Percentiles rank a stretch among this genome's conserved stretches.
These are phyloP conservation scores for Sandelia bainsii DNA, from an alignment of 2,797 vertebrate species.

Conservation along the genomic window DNA sequence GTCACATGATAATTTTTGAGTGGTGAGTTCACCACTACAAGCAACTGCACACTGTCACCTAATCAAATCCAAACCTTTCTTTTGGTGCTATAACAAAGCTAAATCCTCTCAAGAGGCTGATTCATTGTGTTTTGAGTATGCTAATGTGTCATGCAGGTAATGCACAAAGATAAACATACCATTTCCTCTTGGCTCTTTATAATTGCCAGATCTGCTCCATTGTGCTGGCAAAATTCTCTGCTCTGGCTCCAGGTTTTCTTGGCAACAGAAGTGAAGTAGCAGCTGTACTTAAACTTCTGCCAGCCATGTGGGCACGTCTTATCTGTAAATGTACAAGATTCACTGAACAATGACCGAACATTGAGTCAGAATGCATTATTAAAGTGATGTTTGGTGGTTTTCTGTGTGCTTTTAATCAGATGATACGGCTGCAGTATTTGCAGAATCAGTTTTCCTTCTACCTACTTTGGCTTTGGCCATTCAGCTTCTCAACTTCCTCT, in stretches of 20 bases:
- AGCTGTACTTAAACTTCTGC: constrained; percentile 60
- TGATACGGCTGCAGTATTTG: background rate
- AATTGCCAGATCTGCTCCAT: constrained; percentile 66
- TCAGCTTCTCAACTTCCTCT: constrained; percentile 30
- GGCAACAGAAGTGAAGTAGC: constrained; percentile 63
- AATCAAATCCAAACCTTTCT: background rate
- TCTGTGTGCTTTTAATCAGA: background rate
- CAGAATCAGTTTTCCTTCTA: background rate
- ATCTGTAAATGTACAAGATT: constrained; percentile 34
- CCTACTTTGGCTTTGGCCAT: constrained; percentile 28
- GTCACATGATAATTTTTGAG: too few relatives aligned
- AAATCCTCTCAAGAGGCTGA: background rate
- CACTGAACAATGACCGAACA: background rate
- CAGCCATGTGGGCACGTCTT: constrained; percentile 64
- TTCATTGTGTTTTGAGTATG: background rate
- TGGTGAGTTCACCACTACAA: too few relatives aligned
- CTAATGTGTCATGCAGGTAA: background rate
- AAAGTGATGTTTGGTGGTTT: background rate
- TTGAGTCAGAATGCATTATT: background rate
- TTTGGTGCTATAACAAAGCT: background rate
- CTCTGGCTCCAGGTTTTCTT: constrained; percentile 63
- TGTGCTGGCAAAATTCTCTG: constrained; percentile 53
- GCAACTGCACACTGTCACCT: too few relatives aligned
- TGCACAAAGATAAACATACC: constrained; percentile 56
- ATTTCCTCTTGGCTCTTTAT: constrained; percentile 67